Conservation (phyloP, 2,888 invertebrate genomes). For the Metalampra italica region DNA sequence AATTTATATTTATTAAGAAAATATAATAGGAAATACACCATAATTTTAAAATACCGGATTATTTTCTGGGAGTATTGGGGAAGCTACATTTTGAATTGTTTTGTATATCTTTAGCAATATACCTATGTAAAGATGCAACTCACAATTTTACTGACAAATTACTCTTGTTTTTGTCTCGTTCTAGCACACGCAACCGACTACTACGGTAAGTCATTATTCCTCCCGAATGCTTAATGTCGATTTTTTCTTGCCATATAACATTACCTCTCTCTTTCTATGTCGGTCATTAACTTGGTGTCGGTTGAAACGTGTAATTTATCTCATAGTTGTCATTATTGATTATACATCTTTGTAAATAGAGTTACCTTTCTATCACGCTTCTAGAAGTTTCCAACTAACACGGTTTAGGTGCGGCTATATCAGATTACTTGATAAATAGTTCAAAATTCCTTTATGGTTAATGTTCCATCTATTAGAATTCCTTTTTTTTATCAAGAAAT, state of each 20-base stretch:
- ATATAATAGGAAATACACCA: background rate
- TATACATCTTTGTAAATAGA: slow-evolving; percentile 61
- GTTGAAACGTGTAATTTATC: slow-evolving; percentile 32
- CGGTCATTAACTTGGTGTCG: slow-evolving; percentile 65
- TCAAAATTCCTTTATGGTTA: background rate
- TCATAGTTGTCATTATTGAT: slow-evolving; percentile 41
- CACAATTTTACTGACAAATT: slow-evolving; percentile 48
- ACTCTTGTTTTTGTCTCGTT: slow-evolving; percentile 70
- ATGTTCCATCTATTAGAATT: slow-evolving; percentile 16
- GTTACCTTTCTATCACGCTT: slow-evolving; percentile 69
- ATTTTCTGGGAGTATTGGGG: background rate
- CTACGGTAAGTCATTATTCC: slow-evolving; percentile 97
- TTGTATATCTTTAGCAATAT: no score
- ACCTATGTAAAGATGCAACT: slow-evolving; percentile 15
- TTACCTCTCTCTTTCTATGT: slow-evolving; percentile 41
- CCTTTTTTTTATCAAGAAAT: slow-evolving; percentile 54
- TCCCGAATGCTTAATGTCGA: slow-evolving; percentile 69
- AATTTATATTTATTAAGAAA: no score
- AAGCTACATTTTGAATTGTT: no score
- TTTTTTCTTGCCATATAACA: slow-evolving; percentile 42
- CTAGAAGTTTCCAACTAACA: slow-evolving; percentile 73
- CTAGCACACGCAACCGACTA: slow-evolving; percentile 98
- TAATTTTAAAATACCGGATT: background rate
- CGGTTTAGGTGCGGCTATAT: slow-evolving; percentile 43
- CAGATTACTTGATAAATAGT: slow-evolving; percentile 65